Percentiles rank a stretch among this genome's conserved stretches.
Evolutionary conservation across 2,888 invertebrate genomes (phyloP).

Genomic region (Syrista parreyssii): DNA sequence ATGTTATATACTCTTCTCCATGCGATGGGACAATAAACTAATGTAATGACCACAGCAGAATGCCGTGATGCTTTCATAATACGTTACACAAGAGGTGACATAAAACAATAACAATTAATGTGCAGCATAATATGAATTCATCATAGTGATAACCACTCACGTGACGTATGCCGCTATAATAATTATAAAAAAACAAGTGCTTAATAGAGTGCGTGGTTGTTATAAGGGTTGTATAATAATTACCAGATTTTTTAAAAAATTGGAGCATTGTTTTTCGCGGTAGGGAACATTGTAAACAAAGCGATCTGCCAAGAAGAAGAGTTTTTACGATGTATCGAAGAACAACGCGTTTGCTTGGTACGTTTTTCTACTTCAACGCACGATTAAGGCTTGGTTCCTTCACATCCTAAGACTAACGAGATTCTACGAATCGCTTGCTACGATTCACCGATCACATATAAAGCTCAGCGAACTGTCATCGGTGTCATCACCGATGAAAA

Average conservation of each 20-base stretch:
- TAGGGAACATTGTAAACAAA: constrained; percentile 57
- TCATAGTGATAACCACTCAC: constrained; percentile 11
- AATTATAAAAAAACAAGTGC: background rate
- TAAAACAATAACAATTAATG: background rate
- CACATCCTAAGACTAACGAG: background rate
- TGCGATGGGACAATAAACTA: background rate
- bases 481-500: background rate
- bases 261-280: constrained; percentile 74
- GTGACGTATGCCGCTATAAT: background rate
- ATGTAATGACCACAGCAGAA: background rate
- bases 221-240: constrained; percentile 28
- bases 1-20: background rate
- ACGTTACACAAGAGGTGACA: background rate
- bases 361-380: background rate
- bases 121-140: background rate
- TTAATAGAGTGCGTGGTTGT: background rate
- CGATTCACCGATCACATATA: background rate
- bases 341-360: background rate
- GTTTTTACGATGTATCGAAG: background rate
- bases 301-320: constrained; percentile 22
- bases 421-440: background rate
- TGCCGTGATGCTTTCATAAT: background rate
- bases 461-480: background rate
- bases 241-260: constrained; percentile 83
- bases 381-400: background rate